Evolutionary conservation across 2,888 invertebrate genomes (phyloP), one percentile per base, ranked within the genome.

Genomic region (Nymphalis urticae): DNA sequence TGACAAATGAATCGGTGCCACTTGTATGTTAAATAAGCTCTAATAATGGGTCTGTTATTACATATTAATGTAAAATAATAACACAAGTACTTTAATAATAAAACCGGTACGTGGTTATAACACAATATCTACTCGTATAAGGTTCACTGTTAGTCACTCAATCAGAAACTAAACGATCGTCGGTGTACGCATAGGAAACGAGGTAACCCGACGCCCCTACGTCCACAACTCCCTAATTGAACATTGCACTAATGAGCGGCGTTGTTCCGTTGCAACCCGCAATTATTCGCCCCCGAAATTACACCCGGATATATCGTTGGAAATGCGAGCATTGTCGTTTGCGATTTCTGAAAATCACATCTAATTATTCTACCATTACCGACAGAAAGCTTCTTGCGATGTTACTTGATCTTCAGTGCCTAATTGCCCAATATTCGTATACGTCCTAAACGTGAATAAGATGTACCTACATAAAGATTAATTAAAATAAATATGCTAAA

Each of bases 191-290:
- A 58, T 42, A 58, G 58, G 58, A 58, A 42, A 63, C 63, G 66
- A 54, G 73, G 73, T 72, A 75, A 74, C 73, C 66, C 66, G 72
- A 73, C 73, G 70, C 73, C 73, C 72, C 72, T 71, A 69, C 83
- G 80, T 82, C 84, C 83, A 82, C 82, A 82, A 82, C 80, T 83
- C 86, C 85, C 87, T 90, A 90, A 91, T 90, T 91, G 91, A 90
- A 89, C 90, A 86, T 84, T 88, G 91, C 88, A 88, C 90, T 91
- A 92, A 92, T 91, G 92, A 92, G 90, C 84, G 82, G 79, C 87
- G 88, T 86, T 89, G 89, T 90, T 89, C 86, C 81, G 85, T 81
- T 90, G 87, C 89, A 90, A 85, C 84, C 85, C 83, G 84, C 88
- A 88, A 89, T 91, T 89, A 89, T 86, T 83, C 86, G 88, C 84